Evolutionary conservation across 1,140 invertebrate genomes (phyloP), one percentile per base, ranked within the genome.

Genomic region (Panulirus ornatus): DNA sequence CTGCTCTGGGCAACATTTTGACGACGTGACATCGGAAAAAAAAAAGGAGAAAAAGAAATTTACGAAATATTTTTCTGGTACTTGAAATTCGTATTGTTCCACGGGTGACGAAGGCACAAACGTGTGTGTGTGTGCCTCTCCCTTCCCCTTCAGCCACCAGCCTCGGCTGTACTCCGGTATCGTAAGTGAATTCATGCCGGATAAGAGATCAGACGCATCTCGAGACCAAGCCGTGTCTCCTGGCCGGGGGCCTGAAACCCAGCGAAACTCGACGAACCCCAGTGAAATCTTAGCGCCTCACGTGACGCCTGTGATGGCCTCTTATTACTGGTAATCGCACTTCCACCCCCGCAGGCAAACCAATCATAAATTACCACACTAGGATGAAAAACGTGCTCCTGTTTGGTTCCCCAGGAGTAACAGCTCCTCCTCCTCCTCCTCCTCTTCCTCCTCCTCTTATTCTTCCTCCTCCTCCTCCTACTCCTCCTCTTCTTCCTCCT

Each of bases 311-410:
- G 63, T 89, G 87, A 89, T 89, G 76, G 81, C 87, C 81, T 82
- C 70, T 83, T 83, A 89, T 89, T 89, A 89, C 87, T 79, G 87
- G 87, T 89, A 89, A 89, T 89, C 79, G 79, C 79, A 84, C 87
- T 83, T 89, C 87, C 87, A 42, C 34, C 58, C 87, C 87, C 87
- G 22, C 66, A 34, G 66, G 87, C 79, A 42, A 89, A 27, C 70
- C 87, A 89, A 89, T 83, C 87, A 89, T 89, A 89, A 89, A 89
- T 89, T 89, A 89, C 87, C 87, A 75, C 87, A 89, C 63, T 76
- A 36, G 66, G 58, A 82, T 54, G 87, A 89, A 89, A 83, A 89
- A 89, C 78, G 66, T 76, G 87, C 66, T 82, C 79, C 78, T 83
- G 79, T 89, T 83, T 83, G 79, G 27, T 75, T 88, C 87, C 54